Evolutionary conservation across 2,113 vertebrate genomes (phyloP).

Genomic region (Sinocyclocheilus anophthalmus): DNA sequence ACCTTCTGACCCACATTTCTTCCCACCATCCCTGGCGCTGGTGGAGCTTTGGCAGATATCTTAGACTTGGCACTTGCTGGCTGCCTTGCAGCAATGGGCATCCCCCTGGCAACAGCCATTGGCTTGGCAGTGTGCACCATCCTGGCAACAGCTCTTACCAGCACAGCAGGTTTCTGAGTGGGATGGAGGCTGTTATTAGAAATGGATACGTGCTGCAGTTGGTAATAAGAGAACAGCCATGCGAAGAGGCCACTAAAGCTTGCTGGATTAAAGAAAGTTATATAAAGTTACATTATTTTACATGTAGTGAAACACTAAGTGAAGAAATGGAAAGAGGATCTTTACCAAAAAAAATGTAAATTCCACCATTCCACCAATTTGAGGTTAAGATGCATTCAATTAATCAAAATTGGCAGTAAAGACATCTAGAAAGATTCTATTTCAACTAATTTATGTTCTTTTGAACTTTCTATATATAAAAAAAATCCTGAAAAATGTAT

Average conservation of each 20-base stretch:
- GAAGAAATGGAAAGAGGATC: not conserved
- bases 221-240: not conserved
- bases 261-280: not conserved
- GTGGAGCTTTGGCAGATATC: slow-evolving; percentile 50
- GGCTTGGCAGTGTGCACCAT: slow-evolving; percentile 22
- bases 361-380: not conserved
- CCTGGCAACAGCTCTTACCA: slow-evolving; percentile 70
- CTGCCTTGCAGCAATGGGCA: slow-evolving; percentile 47
- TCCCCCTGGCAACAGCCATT: slow-evolving; percentile 56
- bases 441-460: not conserved
- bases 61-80: slow-evolving; percentile 47
- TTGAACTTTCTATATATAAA: not conserved
- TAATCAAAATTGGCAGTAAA: not conserved
- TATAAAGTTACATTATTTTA: not conserved
- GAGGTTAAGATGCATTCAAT: not conserved
- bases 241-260: not conserved
- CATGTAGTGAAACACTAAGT: not conserved
- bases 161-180: slow-evolving; percentile 71
- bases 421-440: not conserved
- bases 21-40: slow-evolving; percentile 49
- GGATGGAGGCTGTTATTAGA: slow-evolving; percentile 52
- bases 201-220: slow-evolving; percentile 26
- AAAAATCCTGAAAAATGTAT: not conserved
- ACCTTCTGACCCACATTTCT: slow-evolving; percentile 69
- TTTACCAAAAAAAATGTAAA: not conserved